These are phyloP conservation scores for Psittacula cyanocephala DNA, from an alignment of 2,113 vertebrate species.

Conservation along the genomic window DNA sequence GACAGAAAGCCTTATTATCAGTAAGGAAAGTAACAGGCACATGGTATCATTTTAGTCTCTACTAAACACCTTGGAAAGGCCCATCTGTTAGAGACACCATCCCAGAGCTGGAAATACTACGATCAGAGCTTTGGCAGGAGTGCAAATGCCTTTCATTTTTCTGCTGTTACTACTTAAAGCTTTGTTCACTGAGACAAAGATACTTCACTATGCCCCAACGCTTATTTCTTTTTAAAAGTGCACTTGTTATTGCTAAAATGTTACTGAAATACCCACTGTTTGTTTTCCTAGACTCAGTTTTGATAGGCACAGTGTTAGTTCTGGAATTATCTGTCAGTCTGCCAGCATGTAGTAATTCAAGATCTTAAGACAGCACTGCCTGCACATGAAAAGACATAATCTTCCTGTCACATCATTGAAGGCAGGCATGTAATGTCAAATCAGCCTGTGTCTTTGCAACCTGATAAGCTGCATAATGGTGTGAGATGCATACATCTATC, in stretches of 20 bases:
- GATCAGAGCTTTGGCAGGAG: not conserved
- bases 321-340: not conserved
- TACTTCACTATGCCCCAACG: not conserved
- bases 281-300: not conserved
- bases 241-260: not conserved
- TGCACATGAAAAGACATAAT: not conserved
- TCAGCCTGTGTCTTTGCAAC: not conserved
- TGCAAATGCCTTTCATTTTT: not conserved
- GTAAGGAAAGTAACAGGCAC: not conserved
- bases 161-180: not conserved
- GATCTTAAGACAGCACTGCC: not conserved
- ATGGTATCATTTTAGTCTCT: not conserved
- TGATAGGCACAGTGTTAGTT: not conserved
- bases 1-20: not conserved
- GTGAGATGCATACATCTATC: not conserved
- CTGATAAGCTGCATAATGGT: not conserved
- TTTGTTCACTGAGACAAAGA: constrained; percentile 20
- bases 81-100: not conserved
- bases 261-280: not conserved
- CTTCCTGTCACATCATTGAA: not conserved
- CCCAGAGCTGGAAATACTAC: not conserved
- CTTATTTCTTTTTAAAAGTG: not conserved
- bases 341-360: not conserved
- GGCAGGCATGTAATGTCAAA: not conserved
- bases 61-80: not conserved